Conservation (phyloP, 2,113 vertebrate species). For the Coptodon rendalli region DNA sequence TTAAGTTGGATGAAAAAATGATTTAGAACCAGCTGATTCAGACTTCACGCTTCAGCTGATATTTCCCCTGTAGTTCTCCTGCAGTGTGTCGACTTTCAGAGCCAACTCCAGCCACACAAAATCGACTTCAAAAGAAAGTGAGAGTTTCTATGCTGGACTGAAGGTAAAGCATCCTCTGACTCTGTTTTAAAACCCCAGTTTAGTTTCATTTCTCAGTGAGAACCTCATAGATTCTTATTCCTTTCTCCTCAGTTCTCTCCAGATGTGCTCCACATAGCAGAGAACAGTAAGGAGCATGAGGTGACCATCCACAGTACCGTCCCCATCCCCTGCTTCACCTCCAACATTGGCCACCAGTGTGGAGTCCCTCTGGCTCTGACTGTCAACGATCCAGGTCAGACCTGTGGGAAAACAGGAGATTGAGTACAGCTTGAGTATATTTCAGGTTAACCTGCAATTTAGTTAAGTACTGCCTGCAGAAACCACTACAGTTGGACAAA, state of each 20-base stretch:
- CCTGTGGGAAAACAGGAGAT: neutral
- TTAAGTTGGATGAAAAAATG: neutral
- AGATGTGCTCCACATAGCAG: conserved; percentile 72
- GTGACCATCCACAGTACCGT: conserved; percentile 76
- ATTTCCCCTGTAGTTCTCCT: conserved; percentile 70
- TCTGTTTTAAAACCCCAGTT: neutral
- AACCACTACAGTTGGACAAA: neutral
- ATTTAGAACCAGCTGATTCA: neutral
- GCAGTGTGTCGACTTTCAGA: conserved; percentile 70
- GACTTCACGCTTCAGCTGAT: neutral
- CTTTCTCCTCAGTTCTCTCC: conserved; percentile 68
- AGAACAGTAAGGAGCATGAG: conserved; percentile 73
- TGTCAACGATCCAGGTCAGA: conserved; percentile 68
- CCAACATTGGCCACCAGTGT: conserved; percentile 48
- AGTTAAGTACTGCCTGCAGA: neutral
- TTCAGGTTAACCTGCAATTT: neutral
- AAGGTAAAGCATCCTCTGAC: conserved; percentile 64
- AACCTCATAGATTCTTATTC: neutral
- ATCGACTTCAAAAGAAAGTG: conserved; percentile 70
- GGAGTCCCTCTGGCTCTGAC: conserved; percentile 71
- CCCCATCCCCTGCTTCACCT: conserved; percentile 62
- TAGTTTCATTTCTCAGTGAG: neutral
- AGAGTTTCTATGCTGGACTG: conserved; percentile 79
- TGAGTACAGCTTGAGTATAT: neutral
- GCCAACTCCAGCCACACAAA: conserved; percentile 60